These are phyloP conservation scores for Camponotus pennsylvanicus DNA, from an alignment of 1,140 invertebrate species.

Conservation along the genomic window DNA sequence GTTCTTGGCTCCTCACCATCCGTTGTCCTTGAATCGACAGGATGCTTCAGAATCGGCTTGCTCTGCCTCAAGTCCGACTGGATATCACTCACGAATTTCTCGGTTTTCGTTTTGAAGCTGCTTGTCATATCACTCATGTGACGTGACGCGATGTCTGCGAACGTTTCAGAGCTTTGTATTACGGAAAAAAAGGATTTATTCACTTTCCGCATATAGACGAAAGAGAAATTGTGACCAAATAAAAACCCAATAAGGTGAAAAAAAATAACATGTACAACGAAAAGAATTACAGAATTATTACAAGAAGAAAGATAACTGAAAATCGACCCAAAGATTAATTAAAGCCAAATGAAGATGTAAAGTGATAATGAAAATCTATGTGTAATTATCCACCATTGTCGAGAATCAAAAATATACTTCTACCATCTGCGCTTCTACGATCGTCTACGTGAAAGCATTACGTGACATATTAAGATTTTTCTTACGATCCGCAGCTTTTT, in stretches of 20 bases:
- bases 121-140: constrained; percentile 90
- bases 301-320: neutral
- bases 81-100: constrained; percentile 90
- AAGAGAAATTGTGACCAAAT: neutral
- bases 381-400: neutral
- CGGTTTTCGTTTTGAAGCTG: constrained; percentile 90
- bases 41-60: constrained; percentile 87
- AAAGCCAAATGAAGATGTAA: neutral
- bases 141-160: constrained; percentile 87
- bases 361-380: neutral
- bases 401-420: neutral
- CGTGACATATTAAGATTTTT: constrained; percentile 56
- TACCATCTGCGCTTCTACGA: neutral
- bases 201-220: constrained; percentile 33
- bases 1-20: constrained; percentile 88
- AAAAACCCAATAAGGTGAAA: constrained; percentile 13
- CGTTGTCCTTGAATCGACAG: constrained; percentile 78
- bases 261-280: constrained; percentile 20
- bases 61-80: constrained; percentile 88
- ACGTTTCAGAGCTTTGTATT: constrained; percentile 75
- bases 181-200: constrained; percentile 56
- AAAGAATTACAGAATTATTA: neutral
- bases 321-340: neutral
- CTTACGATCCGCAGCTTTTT: constrained; percentile 85
- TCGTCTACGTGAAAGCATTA: constrained; percentile 39